phyloP scores from a whole-genome alignment of 2,888 invertebrate species.

The Reticulitermes lucifugus region DNA sequence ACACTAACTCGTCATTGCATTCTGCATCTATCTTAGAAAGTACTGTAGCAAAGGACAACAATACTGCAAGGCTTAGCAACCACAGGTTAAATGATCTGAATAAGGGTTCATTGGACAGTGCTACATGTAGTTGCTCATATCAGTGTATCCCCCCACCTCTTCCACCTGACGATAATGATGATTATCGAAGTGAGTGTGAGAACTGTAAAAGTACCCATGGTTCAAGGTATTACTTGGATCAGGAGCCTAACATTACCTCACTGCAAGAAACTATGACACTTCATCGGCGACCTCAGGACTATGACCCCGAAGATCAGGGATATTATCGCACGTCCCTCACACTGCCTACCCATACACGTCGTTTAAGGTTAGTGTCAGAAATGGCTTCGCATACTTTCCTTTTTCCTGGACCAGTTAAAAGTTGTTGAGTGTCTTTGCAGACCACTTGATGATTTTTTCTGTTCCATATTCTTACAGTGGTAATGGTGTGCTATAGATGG shows the following conservation, averaged over 20 bases:
- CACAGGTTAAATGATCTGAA: conserved; percentile 57
- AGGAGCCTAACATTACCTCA: conserved; percentile 69
- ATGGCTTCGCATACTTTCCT: too few relatives aligned
- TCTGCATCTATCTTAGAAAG: conserved; percentile 20
- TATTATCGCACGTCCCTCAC: conserved; percentile 75
- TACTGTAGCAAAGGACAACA: conserved; percentile 16
- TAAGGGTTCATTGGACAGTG: conserved; percentile 51
- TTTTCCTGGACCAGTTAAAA: too few relatives aligned
- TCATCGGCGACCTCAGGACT: conserved; percentile 69
- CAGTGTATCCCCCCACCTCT: conserved; percentile 55
- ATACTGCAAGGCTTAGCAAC: conserved; percentile 5
- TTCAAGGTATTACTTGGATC: conserved; percentile 71
- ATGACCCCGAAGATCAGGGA: conserved; percentile 63
- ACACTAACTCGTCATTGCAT: conserved; percentile 27
- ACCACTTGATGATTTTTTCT: too few relatives aligned
- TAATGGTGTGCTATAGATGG: too few relatives aligned
- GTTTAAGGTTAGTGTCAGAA: conserved; percentile 63
- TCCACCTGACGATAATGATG: conserved; percentile 71
- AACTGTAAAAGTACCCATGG: conserved; percentile 84
- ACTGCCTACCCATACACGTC: conserved; percentile 72
- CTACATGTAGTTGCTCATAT: conserved; percentile 51
- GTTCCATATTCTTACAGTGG: too few relatives aligned
- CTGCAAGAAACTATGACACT: conserved; percentile 77
- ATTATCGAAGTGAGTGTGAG: conserved; percentile 86
- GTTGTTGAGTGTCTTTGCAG: too few relatives aligned